Evolutionary conservation across 2,888 invertebrate genomes (phyloP).

Genomic region (Drosophila pseudotakahashii): DNA sequence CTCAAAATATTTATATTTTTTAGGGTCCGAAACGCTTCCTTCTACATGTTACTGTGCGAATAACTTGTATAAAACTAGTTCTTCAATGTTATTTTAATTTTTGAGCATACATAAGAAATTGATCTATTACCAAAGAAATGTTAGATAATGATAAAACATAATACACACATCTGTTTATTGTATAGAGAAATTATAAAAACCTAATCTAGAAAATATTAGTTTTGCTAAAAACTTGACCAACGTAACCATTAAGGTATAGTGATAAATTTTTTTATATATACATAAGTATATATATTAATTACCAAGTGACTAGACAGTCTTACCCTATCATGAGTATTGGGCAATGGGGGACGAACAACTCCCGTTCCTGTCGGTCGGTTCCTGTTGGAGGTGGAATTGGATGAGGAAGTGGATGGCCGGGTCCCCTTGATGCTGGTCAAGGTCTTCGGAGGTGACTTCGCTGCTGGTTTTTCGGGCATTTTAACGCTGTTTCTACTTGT

Average conservation of each 20-base stretch:
- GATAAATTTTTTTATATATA: no score
- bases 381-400: conserved; percentile 9
- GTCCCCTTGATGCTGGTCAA: conserved; percentile 8
- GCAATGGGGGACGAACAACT: conserved; percentile 17
- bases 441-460: conserved; percentile 13
- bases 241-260: no score
- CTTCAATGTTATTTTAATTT: no score
- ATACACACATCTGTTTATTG: background rate
- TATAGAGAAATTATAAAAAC: background rate
- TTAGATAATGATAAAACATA: background rate
- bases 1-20: no score
- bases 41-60: no score
- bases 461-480: conserved; percentile 55
- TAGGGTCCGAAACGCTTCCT: no score
- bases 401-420: background rate
- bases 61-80: no score
- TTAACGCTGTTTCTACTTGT: conserved; percentile 3
- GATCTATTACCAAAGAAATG: no score
- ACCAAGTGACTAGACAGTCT: no score
- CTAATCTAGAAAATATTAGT: background rate
- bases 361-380: conserved; percentile 2
- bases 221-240: background rate
- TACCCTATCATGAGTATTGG: conserved; percentile 60
- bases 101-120: no score
- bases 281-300: no score